Evolutionary conservation across 2,113 vertebrate genomes (phyloP).

Genomic region (Sturnira hondurensis): DNA sequence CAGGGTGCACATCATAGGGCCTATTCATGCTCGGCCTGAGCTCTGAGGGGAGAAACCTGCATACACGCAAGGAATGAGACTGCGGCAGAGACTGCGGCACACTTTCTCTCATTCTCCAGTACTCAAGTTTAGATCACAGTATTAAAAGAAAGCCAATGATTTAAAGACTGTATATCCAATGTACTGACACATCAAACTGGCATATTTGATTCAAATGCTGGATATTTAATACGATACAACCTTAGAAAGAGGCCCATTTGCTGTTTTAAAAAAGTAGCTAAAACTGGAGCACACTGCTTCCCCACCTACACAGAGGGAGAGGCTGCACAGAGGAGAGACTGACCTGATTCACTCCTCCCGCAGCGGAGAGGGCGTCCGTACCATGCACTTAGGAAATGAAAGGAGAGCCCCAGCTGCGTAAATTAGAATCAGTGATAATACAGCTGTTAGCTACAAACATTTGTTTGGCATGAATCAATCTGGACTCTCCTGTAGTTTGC

Average conservation of each 20-base stretch:
- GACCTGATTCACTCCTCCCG: conserved; percentile 45
- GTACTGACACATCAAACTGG: background rate
- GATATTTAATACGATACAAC: background rate
- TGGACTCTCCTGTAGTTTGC: conserved; percentile 82
- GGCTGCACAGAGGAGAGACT: conserved; percentile 45
- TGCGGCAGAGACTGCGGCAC: background rate
- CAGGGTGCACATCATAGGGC: background rate
- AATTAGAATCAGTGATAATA: conserved; percentile 80
- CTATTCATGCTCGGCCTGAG: background rate
- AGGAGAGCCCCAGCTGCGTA: conserved; percentile 79
- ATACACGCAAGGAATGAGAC: background rate
- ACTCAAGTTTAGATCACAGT: background rate
- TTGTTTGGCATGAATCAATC: conserved; percentile 82
- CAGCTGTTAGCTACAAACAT: conserved; percentile 85
- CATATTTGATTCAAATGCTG: background rate
- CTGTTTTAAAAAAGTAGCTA: background rate
- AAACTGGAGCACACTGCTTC: background rate
- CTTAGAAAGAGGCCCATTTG: background rate
- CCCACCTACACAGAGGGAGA: background rate
- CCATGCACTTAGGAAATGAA: conserved; percentile 77
- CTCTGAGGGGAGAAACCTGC: background rate
- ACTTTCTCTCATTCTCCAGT: background rate
- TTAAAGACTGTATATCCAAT: background rate
- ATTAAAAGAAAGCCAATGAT: background rate
- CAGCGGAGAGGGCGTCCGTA: conserved; percentile 59